Evolutionary conservation across 2,797 vertebrate genomes (phyloP).

Genomic region (Pangasius macronema): DNA sequence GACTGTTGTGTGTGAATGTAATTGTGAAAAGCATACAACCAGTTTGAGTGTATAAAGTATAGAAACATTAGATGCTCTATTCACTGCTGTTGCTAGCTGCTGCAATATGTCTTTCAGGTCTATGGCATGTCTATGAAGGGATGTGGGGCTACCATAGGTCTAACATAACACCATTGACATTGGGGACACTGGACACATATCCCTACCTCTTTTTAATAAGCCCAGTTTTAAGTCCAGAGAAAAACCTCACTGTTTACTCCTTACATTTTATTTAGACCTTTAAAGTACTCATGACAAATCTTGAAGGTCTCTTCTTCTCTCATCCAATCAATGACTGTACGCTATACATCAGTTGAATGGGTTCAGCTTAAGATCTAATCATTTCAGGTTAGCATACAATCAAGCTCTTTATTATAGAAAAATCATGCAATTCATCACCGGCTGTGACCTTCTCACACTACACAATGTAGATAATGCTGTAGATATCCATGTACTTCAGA

Average conservation of each 20-base stretch:
- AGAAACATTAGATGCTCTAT: neutral
- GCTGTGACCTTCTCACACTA: no score
- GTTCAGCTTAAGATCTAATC: neutral
- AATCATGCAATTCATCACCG: no score
- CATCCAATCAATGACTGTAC: neutral
- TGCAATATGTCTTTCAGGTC: neutral
- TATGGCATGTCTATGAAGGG: neutral
- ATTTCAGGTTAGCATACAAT: neutral
- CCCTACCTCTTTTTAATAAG: neutral
- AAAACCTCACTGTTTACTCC: neutral
- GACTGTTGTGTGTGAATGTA: neutral
- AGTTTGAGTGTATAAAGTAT: neutral
- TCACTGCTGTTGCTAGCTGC: neutral
- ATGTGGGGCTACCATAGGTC: neutral
- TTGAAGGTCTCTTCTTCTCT: neutral
- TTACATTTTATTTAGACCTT: neutral
- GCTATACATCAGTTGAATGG: neutral
- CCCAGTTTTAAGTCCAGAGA: neutral
- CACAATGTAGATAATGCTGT: neutral
- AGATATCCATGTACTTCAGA: neutral
- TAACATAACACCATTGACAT: neutral
- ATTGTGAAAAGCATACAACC: neutral
- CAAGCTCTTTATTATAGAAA: neutral
- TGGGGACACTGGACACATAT: neutral
- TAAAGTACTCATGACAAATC: no score